Base-by-base conservation (phyloP, 2,797 vertebrate genomes). In the Chaetodon trifasciatus region DNA sequence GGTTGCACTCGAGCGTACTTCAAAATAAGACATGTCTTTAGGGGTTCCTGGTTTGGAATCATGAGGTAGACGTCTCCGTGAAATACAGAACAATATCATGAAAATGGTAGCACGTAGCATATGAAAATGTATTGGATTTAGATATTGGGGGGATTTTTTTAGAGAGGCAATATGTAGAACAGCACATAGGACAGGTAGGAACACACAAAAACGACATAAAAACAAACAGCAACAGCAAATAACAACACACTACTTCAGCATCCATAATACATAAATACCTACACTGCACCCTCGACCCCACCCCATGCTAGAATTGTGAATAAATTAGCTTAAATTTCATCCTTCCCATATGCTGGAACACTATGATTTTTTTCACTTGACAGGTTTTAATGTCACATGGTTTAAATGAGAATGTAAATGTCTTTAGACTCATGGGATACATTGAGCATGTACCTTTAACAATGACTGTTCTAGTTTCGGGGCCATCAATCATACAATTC, bases 1-100 rank as follows among this genome's bases (percentile, higher is more conserved):
- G 58, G 67, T 62, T 85, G 63, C 78, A 62, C 75, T 82, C 8
- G 1, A 71, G 68, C 74, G 71, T 79, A 64, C 71, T 80, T n/a
- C 80, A 40, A 78, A 72, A 69, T 71, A 74, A 86, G 66, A 76
- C 65, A n/a, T 68, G 56, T 56, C 63, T 79, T 40, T 57, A 10
- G 69, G 37, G 49, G 35, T 42, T 69, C 19, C 52, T 47, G n/a
- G 39, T 74, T 50, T 76, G 47, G 15, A 68, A 66, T 73, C 60
- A 57, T 17, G 17, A 15, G 13, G 37, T 37, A 79, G 71, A 50
- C 9, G 10, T 52, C 40, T 52, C 53, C 74, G 49, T 75, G 39
- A 32, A 15, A 12, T 40, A 42, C 52, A 71, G 39, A 46, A 52
- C 19, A 71, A 24, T 47, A 42, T 32, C 17, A 52, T 10, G 15